Evolutionary conservation across 2,113 vertebrate species (phyloP).

Genomic region (Anolis sagrei): DNA sequence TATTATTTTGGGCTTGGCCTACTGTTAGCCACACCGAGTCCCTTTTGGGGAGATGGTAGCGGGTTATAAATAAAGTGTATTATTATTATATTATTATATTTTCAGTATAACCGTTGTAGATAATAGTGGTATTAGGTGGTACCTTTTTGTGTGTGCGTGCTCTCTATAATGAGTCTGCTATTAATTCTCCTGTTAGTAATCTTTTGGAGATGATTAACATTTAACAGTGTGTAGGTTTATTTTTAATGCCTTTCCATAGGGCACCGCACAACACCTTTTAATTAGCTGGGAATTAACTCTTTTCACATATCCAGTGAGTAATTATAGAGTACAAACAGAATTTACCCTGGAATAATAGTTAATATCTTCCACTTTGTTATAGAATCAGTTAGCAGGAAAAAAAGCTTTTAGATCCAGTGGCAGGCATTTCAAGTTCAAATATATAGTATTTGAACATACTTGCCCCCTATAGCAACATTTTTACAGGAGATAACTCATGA

Average conservation of each 20-base stretch:
- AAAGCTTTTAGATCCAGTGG: constrained; percentile 19
- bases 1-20: too few species aligned
- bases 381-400: constrained; percentile 39
- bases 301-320: constrained; percentile 43
- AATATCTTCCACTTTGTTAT: constrained; percentile 49
- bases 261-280: constrained; percentile 29
- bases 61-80: too few species aligned
- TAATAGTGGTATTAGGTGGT: background rate
- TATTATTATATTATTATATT: too few species aligned
- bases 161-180: background rate
- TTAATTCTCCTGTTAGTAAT: constrained; percentile 8
- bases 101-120: background rate
- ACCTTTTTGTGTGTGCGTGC: background rate
- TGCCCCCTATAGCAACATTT: constrained; percentile 36
- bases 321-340: constrained; percentile 51
- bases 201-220: constrained; percentile 27
- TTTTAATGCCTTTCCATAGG: background rate
- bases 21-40: too few species aligned
- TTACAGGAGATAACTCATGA: constrained; percentile 41
- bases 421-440: constrained; percentile 34
- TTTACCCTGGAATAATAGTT: constrained; percentile 49
- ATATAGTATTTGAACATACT: constrained; percentile 42
- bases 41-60: too few species aligned
- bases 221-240: constrained; percentile 48
- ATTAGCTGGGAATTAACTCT: constrained; percentile 30